Base-by-base conservation (phyloP, 1,140 invertebrate genomes). In the Brachionus koreanus region DNA sequence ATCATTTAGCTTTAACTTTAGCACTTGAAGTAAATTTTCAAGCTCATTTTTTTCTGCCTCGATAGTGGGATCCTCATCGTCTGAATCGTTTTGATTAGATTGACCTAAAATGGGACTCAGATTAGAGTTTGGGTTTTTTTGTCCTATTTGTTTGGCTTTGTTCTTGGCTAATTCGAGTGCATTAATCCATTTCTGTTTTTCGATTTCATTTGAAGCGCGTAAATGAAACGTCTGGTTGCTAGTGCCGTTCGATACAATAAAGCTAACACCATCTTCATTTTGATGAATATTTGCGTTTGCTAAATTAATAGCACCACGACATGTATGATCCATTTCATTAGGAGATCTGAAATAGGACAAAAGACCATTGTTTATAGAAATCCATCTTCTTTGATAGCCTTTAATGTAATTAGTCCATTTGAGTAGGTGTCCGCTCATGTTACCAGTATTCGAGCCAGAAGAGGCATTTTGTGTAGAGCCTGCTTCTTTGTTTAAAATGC, bases 391-490 rank as follows among this genome's bases (percentile, higher is more conserved):
- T 87, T 95, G 93, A 87, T 96, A 96, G 82, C 94, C 97, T 91
- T 98, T 98, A 33, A 99, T 90, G 89, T 99, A 99, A 90, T 99
- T 99, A 69, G 97, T 99, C 97, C 97, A 99, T 90, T 99, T 99
- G 85, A 96, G 94, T 4, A 99, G 91, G 95, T 96, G 99, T 33
- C 97, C 97, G 88, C 94, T 72, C 65, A 83, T 83, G 19, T 82
- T 43, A 12, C 57, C 69, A 6, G 19, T 74, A 19, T 46, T 74
- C 1, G 49, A 57, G 16, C 33, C 39, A 12, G 65, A 35, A 16
- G 35, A 13, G 1, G 67, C 1, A 23, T 29, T 42, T 25, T 9
- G 19, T 49, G 69, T 12, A 10, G 67, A 43, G 19, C 6, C 39
- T 12, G 42, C 43, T 74, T 74, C 39, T 19, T 74, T 74, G 23